Base-by-base conservation (phyloP, 2,797 vertebrate species). In the Kryptopterus vitreolus region DNA sequence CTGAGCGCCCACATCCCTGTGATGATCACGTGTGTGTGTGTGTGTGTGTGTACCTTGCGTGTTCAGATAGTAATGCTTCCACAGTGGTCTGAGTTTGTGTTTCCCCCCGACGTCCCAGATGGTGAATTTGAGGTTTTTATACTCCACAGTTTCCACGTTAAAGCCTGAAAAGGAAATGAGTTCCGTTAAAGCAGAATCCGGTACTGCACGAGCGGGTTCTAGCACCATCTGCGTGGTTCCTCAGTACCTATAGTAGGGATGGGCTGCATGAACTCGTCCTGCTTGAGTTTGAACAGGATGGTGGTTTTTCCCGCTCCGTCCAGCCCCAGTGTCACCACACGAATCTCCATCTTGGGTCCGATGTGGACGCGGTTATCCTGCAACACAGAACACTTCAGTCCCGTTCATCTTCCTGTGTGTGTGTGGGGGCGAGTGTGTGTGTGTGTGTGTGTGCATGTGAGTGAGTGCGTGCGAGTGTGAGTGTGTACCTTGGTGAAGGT, bases 91-190 rank as follows among this genome's bases (percentile, higher is more conserved):
- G 83, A 99, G 94, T 88, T 99, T 99, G 68, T 99, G 98, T 86
- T 99, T 99, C 62, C 98, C 98, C 81, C 97, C 98, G 66, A 99
- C 98, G 80, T 99, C 98, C 98, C 97, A 99, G 91, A 99, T 99
- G 79, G 98, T 99, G 92, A 99, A 99, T 88, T 99, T 99, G 80
- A 99, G 86, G 89, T 99, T 99, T 94, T 99, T 99, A 87, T 99
- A 99, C 90, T 99, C 98, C 55, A 99, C 98, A 0, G 98, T 99
- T 93, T 99, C 98, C 87, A 99, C 96, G 53, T 99, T 99, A 92
- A 99, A 99, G 88, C 98, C 98, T 99, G 88, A 16, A 46, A 87
- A 22, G 80, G 26, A 76, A 15, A 85, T 20, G 38, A 61, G 20
- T 16, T 15, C 59, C 11, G 22, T 43, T 43, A 43, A 9, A 22